Evolutionary conservation across 2,888 invertebrate genomes (phyloP).

Genomic region (Tridacna crocea): DNA sequence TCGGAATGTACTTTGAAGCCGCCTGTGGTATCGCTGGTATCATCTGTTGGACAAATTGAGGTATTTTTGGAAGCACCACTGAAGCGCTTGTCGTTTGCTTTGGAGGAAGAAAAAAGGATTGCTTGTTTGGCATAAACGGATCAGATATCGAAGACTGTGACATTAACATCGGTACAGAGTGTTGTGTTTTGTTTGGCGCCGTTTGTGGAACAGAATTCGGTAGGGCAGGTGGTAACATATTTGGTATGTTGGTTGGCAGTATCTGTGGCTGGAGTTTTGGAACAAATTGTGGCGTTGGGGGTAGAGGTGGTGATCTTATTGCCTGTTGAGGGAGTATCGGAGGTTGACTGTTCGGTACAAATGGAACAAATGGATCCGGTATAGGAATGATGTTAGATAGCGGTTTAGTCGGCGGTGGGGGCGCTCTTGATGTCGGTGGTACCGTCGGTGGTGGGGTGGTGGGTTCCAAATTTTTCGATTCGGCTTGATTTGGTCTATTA

Average conservation of each 20-base stretch:
- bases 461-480: slow-evolving; percentile 15
- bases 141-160: no score
- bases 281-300: neutral
- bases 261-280: neutral
- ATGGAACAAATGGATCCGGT: neutral
- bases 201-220: neutral
- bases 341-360: slow-evolving; percentile 1
- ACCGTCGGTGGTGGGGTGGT: slow-evolving; percentile 17
- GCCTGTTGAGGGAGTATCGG: neutral
- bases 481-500: neutral
- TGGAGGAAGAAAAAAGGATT: no score
- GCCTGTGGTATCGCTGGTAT: no score
- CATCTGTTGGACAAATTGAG: no score
- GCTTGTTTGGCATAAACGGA: no score
- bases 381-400: neutral
- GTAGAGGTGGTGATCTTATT: neutral
- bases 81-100: no score
- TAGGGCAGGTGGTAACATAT: neutral
- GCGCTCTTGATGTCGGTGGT: neutral
- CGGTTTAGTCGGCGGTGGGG: neutral
- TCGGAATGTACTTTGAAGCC: no score
- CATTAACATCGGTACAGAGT: neutral
- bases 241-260: neutral
- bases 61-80: no score
- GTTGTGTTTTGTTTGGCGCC: neutral